These are phyloP conservation scores for Orthochromis malagaraziensis DNA, from an alignment of 2,113 vertebrate species.

Conservation along the genomic window DNA sequence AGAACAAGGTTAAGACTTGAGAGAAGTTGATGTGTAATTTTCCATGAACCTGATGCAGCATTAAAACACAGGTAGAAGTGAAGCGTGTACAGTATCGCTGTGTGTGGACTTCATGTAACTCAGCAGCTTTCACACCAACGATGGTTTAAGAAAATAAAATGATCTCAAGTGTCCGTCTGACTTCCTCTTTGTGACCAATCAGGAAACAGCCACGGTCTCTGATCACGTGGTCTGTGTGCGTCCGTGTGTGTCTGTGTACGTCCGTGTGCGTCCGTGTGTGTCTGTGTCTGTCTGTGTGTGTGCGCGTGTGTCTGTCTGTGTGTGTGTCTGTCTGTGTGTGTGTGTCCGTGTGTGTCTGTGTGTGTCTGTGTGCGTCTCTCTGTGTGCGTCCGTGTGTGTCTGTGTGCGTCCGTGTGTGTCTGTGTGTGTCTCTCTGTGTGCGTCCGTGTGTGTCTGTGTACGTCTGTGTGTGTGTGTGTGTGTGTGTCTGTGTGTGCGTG, in stretches of 20 bases:
- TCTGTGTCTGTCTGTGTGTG: accelerated
- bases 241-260: accelerated
- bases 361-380: accelerated
- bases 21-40: neutral
- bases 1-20: neutral
- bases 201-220: neutral
- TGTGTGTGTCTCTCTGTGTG: accelerated
- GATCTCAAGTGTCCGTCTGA: neutral
- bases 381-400: accelerated
- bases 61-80: neutral
- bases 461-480: accelerated
- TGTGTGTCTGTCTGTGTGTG: accelerated
- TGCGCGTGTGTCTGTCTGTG: accelerated
- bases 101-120: neutral
- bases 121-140: neutral
- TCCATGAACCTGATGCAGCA: neutral
- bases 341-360: accelerated
- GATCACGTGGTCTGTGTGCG: neutral
- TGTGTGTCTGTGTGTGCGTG: accelerated
- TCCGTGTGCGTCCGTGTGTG: accelerated
- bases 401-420: accelerated
- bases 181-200: neutral
- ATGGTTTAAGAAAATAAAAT: neutral
- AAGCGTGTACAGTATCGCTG: neutral
- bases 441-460: accelerated